These are phyloP conservation scores for Malacoraja senta DNA, from an alignment of 2,797 vertebrate species.

Conservation along the genomic window DNA sequence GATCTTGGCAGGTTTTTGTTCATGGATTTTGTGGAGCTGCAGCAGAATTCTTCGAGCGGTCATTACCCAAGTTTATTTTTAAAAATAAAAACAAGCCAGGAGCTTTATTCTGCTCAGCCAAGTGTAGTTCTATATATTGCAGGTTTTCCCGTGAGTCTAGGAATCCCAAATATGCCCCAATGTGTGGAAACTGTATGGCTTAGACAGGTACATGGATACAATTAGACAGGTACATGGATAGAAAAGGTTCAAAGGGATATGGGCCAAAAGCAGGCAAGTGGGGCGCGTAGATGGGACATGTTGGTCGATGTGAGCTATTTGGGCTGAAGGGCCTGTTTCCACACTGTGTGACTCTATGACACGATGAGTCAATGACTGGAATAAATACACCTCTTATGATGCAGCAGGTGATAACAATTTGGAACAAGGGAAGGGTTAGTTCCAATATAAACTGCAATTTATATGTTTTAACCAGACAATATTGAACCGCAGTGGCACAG, in stretches of 20 bases:
- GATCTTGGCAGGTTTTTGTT: background rate
- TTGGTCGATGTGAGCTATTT: too few species aligned
- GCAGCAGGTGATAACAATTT: background rate
- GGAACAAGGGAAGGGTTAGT: background rate
- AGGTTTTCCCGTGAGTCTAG: background rate
- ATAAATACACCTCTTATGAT: background rate
- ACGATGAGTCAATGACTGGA: background rate
- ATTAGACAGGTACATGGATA: background rate
- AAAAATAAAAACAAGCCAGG: too few species aligned
- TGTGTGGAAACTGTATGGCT: background rate
- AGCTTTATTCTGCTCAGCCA: too few species aligned
- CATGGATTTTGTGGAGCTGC: background rate
- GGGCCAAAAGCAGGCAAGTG: too few species aligned
- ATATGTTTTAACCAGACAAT: background rate
- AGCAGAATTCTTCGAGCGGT: background rate
- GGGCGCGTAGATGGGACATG: too few species aligned
- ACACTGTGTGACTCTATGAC: too few species aligned
- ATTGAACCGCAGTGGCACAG: too few species aligned
- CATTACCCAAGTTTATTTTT: too few species aligned
- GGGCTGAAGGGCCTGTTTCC: too few species aligned
- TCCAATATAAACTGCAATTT: background rate
- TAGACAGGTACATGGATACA: background rate
- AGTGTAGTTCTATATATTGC: background rate
- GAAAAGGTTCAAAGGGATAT: too few species aligned
- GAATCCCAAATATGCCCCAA: background rate